Base-by-base conservation (phyloP, 1,140 invertebrate genomes). In the Thalassaphorura encarpata region DNA sequence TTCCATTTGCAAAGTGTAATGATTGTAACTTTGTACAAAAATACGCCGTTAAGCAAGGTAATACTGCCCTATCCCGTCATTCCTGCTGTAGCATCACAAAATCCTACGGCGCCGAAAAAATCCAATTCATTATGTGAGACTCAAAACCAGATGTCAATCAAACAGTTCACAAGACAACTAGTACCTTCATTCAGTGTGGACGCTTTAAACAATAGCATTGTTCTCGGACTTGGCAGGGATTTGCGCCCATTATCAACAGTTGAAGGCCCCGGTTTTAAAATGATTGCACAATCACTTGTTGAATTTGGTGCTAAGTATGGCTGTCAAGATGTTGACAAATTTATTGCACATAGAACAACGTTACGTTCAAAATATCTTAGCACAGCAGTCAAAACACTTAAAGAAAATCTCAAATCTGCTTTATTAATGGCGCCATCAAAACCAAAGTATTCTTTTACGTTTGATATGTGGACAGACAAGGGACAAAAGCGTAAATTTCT, bases 391-490 rank as follows among this genome's bases (percentile, higher is more conserved):
- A 31, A 45, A 1, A 31, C 50, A 42, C 26, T 16, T 1, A 11
- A 41, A 21, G 24, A 16, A 21, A 16, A 21, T 41, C 2, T 54
- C 3, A 43, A 3, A 5, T 3, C 1, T 21, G 3, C 24, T 55
- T 8, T 5, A 54, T 4, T 2, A 19, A 6, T 48, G 24, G 15
- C 52, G 19, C 21, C 26, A 6, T 45, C 19, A 50, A 21, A 26
- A 28, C 24, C 40, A 2, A 8, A 3, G 6, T 18, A 18, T 19
- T 48, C 53, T 19, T 46, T 50, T 16, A 55, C 53, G 2, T 11
- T n/a, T 11, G 58, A 60, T 40, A 31, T 60, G 39, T 60, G 58
- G 58, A 31, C 26, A 40, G 58, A 60, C 6, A 45, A 45, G 13
- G 55, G 31, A 24, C 19, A 56, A n/a, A 31, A 60, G 21, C 2